These are phyloP conservation scores for Protomyctophum bolini DNA, from an alignment of 2,113 vertebrate genomes.

Conservation along the genomic window DNA sequence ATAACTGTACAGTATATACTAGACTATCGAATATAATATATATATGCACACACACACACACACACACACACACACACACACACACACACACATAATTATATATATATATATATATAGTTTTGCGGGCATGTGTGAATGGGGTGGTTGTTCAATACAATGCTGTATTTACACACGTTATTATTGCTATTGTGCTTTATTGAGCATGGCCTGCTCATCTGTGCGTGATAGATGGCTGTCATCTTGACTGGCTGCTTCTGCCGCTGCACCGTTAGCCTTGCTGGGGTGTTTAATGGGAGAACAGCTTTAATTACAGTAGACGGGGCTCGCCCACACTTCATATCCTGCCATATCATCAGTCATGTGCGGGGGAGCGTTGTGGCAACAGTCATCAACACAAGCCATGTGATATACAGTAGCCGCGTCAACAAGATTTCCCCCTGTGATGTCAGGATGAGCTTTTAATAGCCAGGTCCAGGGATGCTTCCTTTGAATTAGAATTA, in stretches of 20 bases:
- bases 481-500: conserved; percentile 48
- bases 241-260: conserved; percentile 24
- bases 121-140: too few species aligned
- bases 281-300: conserved; percentile 42
- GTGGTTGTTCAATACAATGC: too few species aligned
- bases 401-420: conserved; percentile 42
- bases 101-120: too few species aligned
- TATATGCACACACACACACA: too few species aligned
- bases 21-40: too few species aligned
- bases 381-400: conserved; percentile 39
- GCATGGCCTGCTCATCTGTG: conserved; percentile 16
- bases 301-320: conserved; percentile 60
- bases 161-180: conserved; percentile 9
- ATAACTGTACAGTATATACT: too few species aligned
- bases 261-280: conserved; percentile 12
- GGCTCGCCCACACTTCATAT: conserved; percentile 43
- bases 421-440: conserved; percentile 49
- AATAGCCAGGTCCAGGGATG: conserved; percentile 41
- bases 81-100: too few species aligned
- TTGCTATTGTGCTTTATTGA: conserved; percentile 16
- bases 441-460: conserved; percentile 48
- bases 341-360: conserved; percentile 63
- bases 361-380: conserved; percentile 46
- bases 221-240: conserved; percentile 19
- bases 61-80: too few species aligned